These are phyloP conservation scores for Cryptocheilus praepositus DNA, from an alignment of 2,888 invertebrate genomes.

Conservation along the genomic window DNA sequence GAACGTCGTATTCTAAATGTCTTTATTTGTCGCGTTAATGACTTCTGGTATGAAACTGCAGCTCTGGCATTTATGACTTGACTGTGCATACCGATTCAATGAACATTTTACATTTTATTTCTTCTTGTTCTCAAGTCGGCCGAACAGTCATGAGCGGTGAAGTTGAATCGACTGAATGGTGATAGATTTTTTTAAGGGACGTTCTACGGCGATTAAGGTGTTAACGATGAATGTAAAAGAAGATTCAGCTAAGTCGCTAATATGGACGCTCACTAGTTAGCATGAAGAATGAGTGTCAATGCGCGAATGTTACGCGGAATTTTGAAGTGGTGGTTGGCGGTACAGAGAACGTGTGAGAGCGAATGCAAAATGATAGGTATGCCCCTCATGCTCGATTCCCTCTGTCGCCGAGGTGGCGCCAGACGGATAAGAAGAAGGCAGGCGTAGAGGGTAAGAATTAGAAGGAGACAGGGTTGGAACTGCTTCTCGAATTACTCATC, in stretches of 20 bases:
- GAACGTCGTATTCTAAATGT: no score
- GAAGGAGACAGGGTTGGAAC: background rate
- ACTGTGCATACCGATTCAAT: no score
- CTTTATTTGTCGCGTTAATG: no score
- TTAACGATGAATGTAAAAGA: background rate
- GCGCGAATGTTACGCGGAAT: conserved; percentile 19
- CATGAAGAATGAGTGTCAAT: conserved; percentile 16
- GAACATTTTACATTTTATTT: no score
- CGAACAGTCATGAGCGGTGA: no score
- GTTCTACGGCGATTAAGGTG: background rate
- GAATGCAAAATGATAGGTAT: conserved; percentile 22
- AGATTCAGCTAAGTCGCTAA: conserved; percentile 9
- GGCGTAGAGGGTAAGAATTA: background rate
- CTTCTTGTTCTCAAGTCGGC: no score
- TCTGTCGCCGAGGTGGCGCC: conserved; percentile 12
- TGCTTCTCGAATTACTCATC: no score
- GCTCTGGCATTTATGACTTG: no score
- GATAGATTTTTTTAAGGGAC: no score
- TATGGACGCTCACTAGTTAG: conserved; percentile 8
- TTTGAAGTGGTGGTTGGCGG: conserved; percentile 66
- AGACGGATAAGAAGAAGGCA: background rate
- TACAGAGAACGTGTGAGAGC: conserved; percentile 40
- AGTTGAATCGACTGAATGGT: no score
- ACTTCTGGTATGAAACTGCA: no score
- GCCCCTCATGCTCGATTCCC: conserved; percentile 41